These are phyloP conservation scores for Turdus rufiventris DNA, from an alignment of 2,113 vertebrate species.

Conservation along the genomic window DNA sequence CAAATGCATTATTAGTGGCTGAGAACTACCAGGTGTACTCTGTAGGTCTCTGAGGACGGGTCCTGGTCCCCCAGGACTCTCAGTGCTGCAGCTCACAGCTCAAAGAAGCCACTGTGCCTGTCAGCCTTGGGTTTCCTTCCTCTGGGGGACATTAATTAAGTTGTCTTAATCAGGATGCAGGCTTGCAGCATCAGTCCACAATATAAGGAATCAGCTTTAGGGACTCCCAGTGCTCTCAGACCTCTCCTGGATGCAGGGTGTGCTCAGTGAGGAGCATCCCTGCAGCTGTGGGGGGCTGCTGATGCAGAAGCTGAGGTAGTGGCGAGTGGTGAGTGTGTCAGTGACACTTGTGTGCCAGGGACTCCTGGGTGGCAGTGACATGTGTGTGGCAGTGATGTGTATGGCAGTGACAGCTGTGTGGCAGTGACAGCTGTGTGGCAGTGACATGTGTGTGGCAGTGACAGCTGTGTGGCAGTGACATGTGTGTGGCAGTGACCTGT, in stretches of 20 bases:
- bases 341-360: neutral
- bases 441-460: too few relatives aligned
- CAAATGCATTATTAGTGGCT: neutral
- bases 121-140: neutral
- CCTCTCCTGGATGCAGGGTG: neutral
- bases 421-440: neutral
- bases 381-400: neutral
- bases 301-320: neutral
- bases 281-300: neutral
- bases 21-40: neutral
- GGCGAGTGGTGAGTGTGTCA: neutral
- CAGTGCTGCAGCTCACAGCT: neutral
- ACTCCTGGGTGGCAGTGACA: neutral
- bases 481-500: too few relatives aligned
- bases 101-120: neutral
- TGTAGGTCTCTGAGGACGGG: neutral
- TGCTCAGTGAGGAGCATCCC: neutral
- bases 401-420: neutral
- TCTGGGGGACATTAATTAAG: neutral
- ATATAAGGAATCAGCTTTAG: neutral
- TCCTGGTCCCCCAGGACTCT: neutral
- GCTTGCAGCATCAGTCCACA: neutral
- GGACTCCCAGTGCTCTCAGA: neutral
- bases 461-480: neutral
- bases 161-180: neutral